Conservation (phyloP, 2,797 vertebrate species). For the Decapterus maruadsi region DNA sequence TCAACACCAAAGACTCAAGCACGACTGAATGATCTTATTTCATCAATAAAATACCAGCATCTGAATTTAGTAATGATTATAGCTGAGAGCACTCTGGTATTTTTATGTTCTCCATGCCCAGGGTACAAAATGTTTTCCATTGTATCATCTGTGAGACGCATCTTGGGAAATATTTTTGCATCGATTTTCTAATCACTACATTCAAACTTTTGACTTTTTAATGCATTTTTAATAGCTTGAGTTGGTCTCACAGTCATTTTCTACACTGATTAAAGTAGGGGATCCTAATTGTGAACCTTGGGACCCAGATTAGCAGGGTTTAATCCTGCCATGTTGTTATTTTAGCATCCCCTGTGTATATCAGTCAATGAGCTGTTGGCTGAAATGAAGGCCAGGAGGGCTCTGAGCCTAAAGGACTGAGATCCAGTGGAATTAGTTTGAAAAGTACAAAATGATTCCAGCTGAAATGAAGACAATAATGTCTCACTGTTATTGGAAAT, state of each 20-base stretch:
- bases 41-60: neutral
- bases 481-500: neutral
- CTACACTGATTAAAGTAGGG: conserved; percentile 2
- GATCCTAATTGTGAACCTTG: conserved; percentile 15
- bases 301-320: neutral
- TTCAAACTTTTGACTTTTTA: conserved; percentile 20
- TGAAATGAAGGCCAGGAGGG: neutral
- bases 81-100: neutral
- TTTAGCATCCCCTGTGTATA: neutral
- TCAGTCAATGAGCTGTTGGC: neutral
- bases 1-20: neutral
- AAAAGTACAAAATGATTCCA: neutral
- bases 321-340: neutral
- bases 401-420: neutral
- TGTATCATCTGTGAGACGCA: conserved; percentile 15
- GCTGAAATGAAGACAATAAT: neutral
- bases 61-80: neutral
- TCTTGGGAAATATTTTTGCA: conserved; percentile 1
- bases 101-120: neutral
- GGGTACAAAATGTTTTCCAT: neutral
- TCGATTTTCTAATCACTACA: conserved; percentile 19
- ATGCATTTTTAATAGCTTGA: conserved; percentile 14
- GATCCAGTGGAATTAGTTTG: neutral
- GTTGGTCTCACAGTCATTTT: neutral
- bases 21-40: neutral